phyloP scores from a whole-genome alignment of 2,797 vertebrate genomes.

The Ambastaia sidthimunki region DNA sequence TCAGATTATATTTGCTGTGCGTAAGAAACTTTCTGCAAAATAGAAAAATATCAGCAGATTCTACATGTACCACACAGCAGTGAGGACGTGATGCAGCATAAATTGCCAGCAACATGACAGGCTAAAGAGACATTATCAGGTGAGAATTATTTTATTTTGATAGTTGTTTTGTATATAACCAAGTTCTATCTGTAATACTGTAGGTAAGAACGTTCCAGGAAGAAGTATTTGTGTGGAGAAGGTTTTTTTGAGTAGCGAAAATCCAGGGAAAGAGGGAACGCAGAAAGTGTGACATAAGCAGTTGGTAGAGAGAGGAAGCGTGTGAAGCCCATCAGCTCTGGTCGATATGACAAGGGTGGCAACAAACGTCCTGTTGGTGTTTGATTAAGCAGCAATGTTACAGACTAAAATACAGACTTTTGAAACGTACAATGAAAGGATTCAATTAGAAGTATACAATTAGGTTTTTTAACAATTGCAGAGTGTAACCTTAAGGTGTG shows the following conservation, averaged over 20 bases:
- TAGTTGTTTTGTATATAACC: background rate
- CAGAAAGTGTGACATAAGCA: constrained; percentile 63
- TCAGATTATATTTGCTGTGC: no score
- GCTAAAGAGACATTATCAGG: background rate
- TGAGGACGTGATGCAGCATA: background rate
- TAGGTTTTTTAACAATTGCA: background rate
- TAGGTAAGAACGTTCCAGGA: constrained; percentile 64
- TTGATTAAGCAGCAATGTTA: background rate
- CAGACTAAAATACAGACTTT: no score
- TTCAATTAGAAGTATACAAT: background rate
- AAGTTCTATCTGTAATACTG: constrained; percentile 68
- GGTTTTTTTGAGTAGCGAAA: constrained; percentile 46
- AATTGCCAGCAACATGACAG: background rate
- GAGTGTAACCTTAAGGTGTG: background rate
- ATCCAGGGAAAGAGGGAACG: constrained; percentile 63
- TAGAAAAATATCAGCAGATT: no score
- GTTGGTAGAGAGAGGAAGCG: constrained; percentile 67
- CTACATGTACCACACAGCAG: background rate
- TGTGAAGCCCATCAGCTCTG: constrained; percentile 63
- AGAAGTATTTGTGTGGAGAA: constrained; percentile 64
- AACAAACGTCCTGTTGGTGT: constrained; percentile 62
- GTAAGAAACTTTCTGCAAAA: no score
- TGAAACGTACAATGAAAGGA: background rate
- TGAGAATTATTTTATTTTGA: background rate
- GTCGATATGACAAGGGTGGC: constrained; percentile 62